A percentile compares a stretch with the other conserved stretches of the same genome.
phyloP scores from a whole-genome alignment of 2,113 vertebrate species.

The Zeus faber region DNA sequence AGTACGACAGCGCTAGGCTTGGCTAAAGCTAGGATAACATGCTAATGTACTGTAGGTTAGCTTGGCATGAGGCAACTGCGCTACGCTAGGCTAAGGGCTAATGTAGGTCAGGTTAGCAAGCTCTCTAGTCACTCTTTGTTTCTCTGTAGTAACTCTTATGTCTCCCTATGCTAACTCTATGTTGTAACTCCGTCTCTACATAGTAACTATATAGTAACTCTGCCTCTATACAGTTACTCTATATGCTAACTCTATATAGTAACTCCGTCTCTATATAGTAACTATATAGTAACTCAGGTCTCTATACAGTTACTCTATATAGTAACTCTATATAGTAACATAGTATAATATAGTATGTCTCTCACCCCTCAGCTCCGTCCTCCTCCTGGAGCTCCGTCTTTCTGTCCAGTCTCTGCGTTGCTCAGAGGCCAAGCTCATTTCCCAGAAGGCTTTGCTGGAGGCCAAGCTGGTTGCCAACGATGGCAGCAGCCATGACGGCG shows the following conservation, averaged over 20 bases:
- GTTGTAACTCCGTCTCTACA: background rate
- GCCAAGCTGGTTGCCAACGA: constrained; percentile 78
- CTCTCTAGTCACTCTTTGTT: no score
- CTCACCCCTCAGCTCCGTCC: constrained; percentile 40
- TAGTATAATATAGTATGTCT: no score
- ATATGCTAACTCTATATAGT: background rate
- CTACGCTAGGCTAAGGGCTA: no score
- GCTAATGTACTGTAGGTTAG: background rate
- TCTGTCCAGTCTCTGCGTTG: constrained; percentile 88
- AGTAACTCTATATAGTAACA: background rate
- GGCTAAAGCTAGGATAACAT: no score
- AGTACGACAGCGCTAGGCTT: constrained; percentile 10
- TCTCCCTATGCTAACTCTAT: background rate
- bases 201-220: background rate
- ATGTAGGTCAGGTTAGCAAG: no score
- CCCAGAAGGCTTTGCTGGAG: constrained; percentile 90
- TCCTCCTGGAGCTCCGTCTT: constrained; percentile 81
- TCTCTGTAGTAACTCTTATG: background rate
- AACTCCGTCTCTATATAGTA: background rate
- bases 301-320: constrained; percentile 1
- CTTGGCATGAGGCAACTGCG: no score
- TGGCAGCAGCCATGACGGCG: constrained; percentile 30
- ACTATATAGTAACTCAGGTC: background rate
- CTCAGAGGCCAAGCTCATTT: constrained; percentile 84
- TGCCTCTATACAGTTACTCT: constrained; percentile 15